phyloP scores from a whole-genome alignment of 2,888 invertebrate species.

The Drosophila colorata region DNA sequence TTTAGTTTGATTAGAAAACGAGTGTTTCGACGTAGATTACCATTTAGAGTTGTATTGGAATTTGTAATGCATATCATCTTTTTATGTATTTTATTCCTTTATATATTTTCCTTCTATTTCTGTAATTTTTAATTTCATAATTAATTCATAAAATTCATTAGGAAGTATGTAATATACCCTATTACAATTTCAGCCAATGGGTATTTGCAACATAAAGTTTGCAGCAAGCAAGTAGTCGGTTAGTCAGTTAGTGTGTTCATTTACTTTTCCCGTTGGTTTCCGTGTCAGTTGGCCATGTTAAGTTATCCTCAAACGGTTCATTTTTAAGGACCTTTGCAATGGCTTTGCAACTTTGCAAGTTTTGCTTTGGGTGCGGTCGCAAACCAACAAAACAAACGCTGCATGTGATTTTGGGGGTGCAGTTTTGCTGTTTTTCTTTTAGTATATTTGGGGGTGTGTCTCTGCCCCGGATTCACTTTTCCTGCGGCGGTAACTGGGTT shows the following conservation, averaged over 20 bases:
- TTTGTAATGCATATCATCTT: too few relatives aligned
- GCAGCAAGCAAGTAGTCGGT: conserved; percentile 34
- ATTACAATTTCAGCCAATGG: not conserved
- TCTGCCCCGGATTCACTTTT: conserved; percentile 16
- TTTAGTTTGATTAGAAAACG: too few relatives aligned
- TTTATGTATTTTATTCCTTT: too few relatives aligned
- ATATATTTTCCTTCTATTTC: too few relatives aligned
- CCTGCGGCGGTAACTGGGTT: conserved; percentile 58
- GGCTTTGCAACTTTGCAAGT: conserved; percentile 14
- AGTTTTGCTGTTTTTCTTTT: conserved; percentile 14
- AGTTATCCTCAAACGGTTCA: conserved; percentile 15
- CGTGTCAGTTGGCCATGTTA: conserved; percentile 31
- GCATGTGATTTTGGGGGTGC: conserved; percentile 46
- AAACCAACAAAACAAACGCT: conserved; percentile 24
- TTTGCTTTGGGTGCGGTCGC: conserved; percentile 54
- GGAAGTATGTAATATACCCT: not conserved
- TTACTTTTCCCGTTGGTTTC: conserved; percentile 28
- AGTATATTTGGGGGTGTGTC: conserved; percentile 8
- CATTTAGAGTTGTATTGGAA: too few relatives aligned
- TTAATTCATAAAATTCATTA: too few relatives aligned
- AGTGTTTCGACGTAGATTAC: too few relatives aligned
- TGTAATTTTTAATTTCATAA: too few relatives aligned
- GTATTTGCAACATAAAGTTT: conserved; percentile 16
- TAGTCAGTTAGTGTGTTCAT: conserved; percentile 29
- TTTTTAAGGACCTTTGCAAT: conserved; percentile 15